Evolutionary conservation across 2,888 invertebrate species (phyloP).

Genomic region (Petrolisthes cinctipes): DNA sequence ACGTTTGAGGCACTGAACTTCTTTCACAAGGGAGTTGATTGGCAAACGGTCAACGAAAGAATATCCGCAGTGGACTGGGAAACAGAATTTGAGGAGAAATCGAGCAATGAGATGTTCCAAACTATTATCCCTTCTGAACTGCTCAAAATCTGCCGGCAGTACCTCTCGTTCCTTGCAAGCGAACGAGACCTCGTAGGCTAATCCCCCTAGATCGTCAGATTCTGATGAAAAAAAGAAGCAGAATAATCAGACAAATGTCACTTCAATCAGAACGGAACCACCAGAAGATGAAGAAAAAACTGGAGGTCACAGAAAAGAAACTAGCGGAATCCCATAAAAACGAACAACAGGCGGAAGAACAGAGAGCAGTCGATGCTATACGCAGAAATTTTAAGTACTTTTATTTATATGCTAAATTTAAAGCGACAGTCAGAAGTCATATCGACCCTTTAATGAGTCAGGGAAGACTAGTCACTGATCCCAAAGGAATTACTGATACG

Average conservation of each 20-base stretch:
- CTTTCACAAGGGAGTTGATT: not conserved
- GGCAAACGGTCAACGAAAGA: not conserved
- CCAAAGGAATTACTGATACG: not conserved
- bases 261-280: not conserved
- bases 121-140: not conserved
- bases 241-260: not conserved
- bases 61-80: not conserved
- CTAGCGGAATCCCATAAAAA: not conserved
- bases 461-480: not conserved
- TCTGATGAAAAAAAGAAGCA: not conserved
- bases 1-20: not conserved
- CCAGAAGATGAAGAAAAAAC: not conserved
- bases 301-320: not conserved
- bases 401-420: not conserved
- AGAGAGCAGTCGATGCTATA: no score
- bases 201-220: not conserved
- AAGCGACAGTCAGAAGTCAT: not conserved
- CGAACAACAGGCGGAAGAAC: no score
- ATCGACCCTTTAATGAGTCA: not conserved
- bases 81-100: not conserved
- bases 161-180: not conserved
- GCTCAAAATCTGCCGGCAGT: not conserved
- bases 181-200: not conserved
- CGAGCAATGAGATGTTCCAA: not conserved
- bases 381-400: no score